Evolutionary conservation across 1,140 invertebrate genomes (phyloP).

Genomic region (Nymphalis io): DNA sequence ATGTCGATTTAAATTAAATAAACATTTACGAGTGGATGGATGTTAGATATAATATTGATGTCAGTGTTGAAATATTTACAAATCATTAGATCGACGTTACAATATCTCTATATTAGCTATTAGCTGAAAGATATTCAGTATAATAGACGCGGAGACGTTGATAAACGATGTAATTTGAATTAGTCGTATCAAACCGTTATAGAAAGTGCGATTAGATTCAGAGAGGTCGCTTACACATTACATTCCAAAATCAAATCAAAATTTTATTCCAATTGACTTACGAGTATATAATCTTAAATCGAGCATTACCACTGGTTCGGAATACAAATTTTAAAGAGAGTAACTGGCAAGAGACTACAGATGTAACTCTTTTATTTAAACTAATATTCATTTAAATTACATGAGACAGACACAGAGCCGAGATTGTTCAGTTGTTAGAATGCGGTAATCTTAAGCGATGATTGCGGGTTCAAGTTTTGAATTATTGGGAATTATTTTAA

Average conservation of each 20-base stretch:
- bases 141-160: slow-evolving; percentile 36
- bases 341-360: too few relatives aligned
- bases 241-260: background rate
- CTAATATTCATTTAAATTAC: too few relatives aligned
- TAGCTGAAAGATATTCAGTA: slow-evolving; percentile 34
- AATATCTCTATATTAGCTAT: slow-evolving; percentile 30
- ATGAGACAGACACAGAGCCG: too few relatives aligned
- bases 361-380: too few relatives aligned
- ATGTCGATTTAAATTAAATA: too few relatives aligned
- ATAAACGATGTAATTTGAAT: slow-evolving; percentile 39
- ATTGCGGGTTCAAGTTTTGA: too few relatives aligned
- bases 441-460: too few relatives aligned
- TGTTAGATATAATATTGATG: background rate
- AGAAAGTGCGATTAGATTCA: slow-evolving; percentile 37
- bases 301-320: too few relatives aligned
- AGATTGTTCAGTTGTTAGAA: too few relatives aligned
- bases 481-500: too few relatives aligned
- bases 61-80: slow-evolving; percentile 35
- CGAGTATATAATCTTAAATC: background rate
- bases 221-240: slow-evolving; percentile 25
- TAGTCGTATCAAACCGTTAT: slow-evolving; percentile 37
- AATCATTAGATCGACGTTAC: slow-evolving; percentile 33
- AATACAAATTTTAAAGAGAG: too few relatives aligned
- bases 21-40: background rate
- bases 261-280: background rate